These are phyloP conservation scores for Macaria notata DNA, from an alignment of 2,888 invertebrate species.

Conservation along the genomic window DNA sequence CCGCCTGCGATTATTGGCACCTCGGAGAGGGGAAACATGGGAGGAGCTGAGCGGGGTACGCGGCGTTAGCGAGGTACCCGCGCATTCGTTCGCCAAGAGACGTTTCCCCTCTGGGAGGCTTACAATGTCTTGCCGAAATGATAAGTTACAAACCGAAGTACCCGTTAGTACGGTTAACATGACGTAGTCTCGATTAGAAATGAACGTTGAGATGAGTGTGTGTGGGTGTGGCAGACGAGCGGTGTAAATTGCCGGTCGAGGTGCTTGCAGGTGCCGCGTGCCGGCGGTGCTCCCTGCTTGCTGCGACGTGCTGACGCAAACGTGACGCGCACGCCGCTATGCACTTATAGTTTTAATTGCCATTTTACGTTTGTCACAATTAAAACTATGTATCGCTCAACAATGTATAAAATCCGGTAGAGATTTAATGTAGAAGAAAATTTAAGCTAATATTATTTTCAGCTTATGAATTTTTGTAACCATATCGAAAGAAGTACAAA, in stretches of 20 bases:
- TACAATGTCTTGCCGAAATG: constrained; percentile 62
- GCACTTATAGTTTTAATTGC: too few species aligned
- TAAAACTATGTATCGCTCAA: constrained; percentile 23
- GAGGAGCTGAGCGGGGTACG: constrained; percentile 67
- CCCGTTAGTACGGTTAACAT: constrained; percentile 33
- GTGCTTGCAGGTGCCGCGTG: constrained; percentile 26
- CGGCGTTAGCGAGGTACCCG: constrained; percentile 59
- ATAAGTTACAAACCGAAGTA: constrained; percentile 37
- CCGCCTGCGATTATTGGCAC: constrained; percentile 60
- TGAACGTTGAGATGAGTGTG: constrained; percentile 35
- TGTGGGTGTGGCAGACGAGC: constrained; percentile 51
- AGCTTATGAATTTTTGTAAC: constrained; percentile 60
- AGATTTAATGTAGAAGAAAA: constrained; percentile 56
- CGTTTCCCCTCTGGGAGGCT: constrained; percentile 70
- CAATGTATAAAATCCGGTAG: constrained; percentile 40
- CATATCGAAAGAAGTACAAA: constrained; percentile 72
- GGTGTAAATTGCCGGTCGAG: constrained; percentile 43
- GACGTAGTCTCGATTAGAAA: constrained; percentile 33
- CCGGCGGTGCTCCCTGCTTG: constrained; percentile 31
- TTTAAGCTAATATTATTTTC: constrained; percentile 62
- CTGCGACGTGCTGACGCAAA: constrained; percentile 26
- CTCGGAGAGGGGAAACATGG: constrained; percentile 69
- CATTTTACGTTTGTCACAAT: too few species aligned
- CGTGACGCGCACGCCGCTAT: constrained; percentile 20
- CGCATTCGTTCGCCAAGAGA: constrained; percentile 57